These are phyloP conservation scores for Dromococcyx pavoninus DNA, from an alignment of 2,797 vertebrate genomes.

Conservation along the genomic window DNA sequence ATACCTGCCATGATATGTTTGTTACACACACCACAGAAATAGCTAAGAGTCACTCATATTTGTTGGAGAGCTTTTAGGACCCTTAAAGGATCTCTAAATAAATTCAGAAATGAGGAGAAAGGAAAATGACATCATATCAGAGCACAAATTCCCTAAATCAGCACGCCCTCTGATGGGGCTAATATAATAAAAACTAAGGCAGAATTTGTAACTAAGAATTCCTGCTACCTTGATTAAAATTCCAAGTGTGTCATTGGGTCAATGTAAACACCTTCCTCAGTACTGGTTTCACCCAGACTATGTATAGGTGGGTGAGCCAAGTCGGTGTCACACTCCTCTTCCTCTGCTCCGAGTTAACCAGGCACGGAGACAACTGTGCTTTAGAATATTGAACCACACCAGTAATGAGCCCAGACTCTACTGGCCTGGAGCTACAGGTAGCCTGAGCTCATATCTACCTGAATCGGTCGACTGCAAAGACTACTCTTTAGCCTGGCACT, in stretches of 20 bases:
- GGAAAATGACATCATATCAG: background rate
- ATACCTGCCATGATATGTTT: background rate
- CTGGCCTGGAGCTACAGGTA: background rate
- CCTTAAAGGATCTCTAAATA: background rate
- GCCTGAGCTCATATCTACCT: background rate
- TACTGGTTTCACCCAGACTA: background rate
- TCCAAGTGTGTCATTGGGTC: background rate
- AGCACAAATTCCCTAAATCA: background rate
- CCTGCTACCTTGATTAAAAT: background rate
- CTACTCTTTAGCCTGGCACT: background rate
- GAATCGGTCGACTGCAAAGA: background rate
- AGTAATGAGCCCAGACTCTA: background rate
- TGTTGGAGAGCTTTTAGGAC: background rate
- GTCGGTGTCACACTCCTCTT: background rate
- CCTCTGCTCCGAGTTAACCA: background rate
- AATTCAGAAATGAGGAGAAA: background rate
- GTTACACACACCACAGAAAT: background rate
- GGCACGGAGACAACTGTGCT: background rate
- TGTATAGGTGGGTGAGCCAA: background rate
- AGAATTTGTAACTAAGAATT: background rate
- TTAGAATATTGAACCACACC: background rate
- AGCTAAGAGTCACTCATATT: background rate
- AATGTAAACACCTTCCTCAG: background rate
- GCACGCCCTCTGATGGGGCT: background rate
- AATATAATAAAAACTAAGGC: background rate